phyloP scores from a whole-genome alignment of 2,113 vertebrate genomes.

The Datnioides undecimradiatus region DNA sequence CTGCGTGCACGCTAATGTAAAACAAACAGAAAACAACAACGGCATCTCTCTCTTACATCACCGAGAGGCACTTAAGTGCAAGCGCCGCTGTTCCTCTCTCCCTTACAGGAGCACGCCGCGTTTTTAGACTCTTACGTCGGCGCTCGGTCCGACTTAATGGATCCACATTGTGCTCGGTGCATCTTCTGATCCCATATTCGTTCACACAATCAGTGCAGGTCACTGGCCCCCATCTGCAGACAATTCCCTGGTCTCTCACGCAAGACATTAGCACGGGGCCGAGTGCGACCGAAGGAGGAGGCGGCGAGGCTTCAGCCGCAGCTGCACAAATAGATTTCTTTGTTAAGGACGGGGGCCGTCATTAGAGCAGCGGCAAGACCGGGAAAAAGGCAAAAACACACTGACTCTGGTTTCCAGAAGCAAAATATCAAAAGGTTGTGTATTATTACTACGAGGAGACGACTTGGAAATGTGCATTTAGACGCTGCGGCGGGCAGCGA shows the following conservation, averaged over 20 bases:
- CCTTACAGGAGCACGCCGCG: constrained; percentile 19
- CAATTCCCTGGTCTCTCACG: constrained; percentile 32
- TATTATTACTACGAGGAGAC: too few species aligned
- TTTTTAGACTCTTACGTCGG: constrained; percentile 29
- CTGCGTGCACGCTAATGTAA: neutral
- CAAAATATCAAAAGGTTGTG: neutral
- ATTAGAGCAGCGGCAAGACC: neutral
- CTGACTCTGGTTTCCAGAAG: neutral
- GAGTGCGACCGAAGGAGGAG: constrained; percentile 43
- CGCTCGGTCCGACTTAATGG: constrained; percentile 41
- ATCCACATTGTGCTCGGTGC: constrained; percentile 37
- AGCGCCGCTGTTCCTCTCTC: constrained; percentile 5
- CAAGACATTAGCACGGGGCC: constrained; percentile 48
- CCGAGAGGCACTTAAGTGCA: constrained; percentile 19
- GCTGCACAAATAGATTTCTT: neutral
- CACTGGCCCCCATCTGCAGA: constrained; percentile 58
- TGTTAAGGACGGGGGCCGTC: neutral
- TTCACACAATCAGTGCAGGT: constrained; percentile 62
- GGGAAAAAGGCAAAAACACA: neutral
- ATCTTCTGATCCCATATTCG: constrained; percentile 58
- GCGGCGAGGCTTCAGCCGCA: neutral
- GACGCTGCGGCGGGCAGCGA: neutral
- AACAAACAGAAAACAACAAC: neutral
- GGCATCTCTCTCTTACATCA: constrained; percentile 2
- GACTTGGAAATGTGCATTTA: neutral